Percentiles rank a stretch among this genome's conserved stretches.
These are phyloP conservation scores for Bradypodion pumilum DNA, from an alignment of 2,797 vertebrate genomes.

Conservation along the genomic window DNA sequence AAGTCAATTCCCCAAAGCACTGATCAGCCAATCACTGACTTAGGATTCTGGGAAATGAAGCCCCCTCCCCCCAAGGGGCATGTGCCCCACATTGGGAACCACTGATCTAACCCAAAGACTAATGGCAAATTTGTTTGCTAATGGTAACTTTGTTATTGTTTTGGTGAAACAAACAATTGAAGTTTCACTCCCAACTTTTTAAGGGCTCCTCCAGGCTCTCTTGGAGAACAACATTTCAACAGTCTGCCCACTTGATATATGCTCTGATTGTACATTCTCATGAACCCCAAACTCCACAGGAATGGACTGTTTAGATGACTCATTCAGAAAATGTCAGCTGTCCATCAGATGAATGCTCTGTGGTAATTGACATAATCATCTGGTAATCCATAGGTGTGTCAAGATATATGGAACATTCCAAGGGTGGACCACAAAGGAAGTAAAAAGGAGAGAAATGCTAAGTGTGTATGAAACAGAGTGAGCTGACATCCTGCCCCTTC, in stretches of 20 bases:
- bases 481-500: conserved; percentile 9
- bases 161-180: background rate
- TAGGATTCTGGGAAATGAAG: no score
- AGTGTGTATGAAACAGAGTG: conserved; percentile 36
- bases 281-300: conserved; percentile 7
- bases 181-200: no score
- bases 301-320: background rate
- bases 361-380: conserved; percentile 48
- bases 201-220: background rate
- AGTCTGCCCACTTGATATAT: background rate
- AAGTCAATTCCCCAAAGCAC: no score
- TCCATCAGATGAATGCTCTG: background rate
- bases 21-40: no score
- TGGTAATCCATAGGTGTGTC: conserved; percentile 27
- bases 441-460: conserved; percentile 26
- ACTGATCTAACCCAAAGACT: no score
- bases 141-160: background rate
- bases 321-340: conserved; percentile 19
- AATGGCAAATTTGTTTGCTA: no score
- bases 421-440: conserved; percentile 32
- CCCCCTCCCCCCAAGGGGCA: no score
- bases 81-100: no score
- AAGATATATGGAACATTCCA: conserved; percentile 35
- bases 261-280: background rate
- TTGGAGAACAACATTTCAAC: conserved; percentile 8